Base-by-base conservation (phyloP, 2,888 invertebrate genomes). In the Elysia crispata region DNA sequence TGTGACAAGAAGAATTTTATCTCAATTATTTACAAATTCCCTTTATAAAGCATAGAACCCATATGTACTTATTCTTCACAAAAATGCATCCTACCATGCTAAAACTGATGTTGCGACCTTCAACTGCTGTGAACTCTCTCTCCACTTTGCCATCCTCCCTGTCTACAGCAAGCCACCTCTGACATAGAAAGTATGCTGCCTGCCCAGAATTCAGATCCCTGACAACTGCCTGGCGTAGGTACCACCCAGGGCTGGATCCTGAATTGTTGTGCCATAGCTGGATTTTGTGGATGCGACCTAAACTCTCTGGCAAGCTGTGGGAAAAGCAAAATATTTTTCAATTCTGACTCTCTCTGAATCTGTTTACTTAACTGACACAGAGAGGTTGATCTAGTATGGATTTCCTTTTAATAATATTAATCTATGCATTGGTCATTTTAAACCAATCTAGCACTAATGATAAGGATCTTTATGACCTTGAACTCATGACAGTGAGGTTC, bases 211-310 rank as follows among this genome's bases (percentile, higher is more conserved):
- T 90, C 54, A 91, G 80, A 84, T 92, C 92, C 76, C 87, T 85
- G 30, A 92, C 90, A n/a, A 90, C 87, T 50, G 92, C 89, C 66
- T 91, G 82, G 81, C 89, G 90, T 8, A 92, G 88, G 85, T 89
- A 92, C 92, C 92, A 92, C 70, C 91, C 88, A 0, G 92, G 92
- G 1, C 88, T 89, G 3, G 84, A 62, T 0, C 92, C 92, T 64
- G 86, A 87, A 83, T 92, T 92, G 86, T 92, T 91, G 83, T 92
- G 92, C 92, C 92, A 92, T 25, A 92, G 80, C 83, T 92, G 92
- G 15, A 92, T 88, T 82, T 92, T 92, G 86, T 88, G 88, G 1
- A 92, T 87, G 15, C 86, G 86, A 23, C 92, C 92, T 66, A 92
- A 87, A 84, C 87, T 90, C 78, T 91, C 89, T 25, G 90, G 89